A percentile compares a stretch with the other conserved stretches of the same genome.
Evolutionary conservation across 2,888 invertebrate genomes (phyloP).

Genomic region (Scelioninae gen. 1): DNA sequence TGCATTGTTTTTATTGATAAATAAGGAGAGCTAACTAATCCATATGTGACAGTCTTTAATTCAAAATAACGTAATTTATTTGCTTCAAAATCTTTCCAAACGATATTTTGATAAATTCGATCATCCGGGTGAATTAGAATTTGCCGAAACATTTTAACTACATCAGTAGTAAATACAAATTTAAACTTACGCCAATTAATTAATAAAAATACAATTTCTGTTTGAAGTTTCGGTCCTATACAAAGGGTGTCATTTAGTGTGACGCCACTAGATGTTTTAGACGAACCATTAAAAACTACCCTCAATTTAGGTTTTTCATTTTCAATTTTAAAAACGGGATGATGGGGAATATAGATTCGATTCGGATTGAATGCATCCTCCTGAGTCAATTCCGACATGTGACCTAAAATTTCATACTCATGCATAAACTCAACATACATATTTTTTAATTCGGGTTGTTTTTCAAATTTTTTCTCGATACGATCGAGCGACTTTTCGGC

Average conservation of each 20-base stretch:
- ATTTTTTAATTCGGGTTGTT: neutral
- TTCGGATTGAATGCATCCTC: neutral
- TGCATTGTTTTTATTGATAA: neutral
- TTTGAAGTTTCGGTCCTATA: constrained; percentile 73
- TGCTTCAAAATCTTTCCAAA: constrained; percentile 69
- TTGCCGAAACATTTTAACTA: constrained; percentile 75
- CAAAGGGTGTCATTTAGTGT: too few relatives aligned
- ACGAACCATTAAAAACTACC: constrained; percentile 75
- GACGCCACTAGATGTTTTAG: constrained; percentile 62
- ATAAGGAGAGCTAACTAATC: neutral
- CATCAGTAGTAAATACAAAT: constrained; percentile 74
- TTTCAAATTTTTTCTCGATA: neutral
- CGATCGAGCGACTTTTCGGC: neutral
- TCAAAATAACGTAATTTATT: constrained; percentile 31
- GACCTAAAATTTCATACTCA: constrained; percentile 3
- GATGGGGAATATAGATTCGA: neutral
- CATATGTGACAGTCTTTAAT: constrained; percentile 71
- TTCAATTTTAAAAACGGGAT: constrained; percentile 23
- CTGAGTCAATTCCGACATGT: constrained; percentile 6
- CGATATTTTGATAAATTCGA: constrained; percentile 70
- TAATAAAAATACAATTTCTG: constrained; percentile 66
- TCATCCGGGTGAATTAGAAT: constrained; percentile 60
- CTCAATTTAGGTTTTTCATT: constrained; percentile 73
- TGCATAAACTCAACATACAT: constrained; percentile 18
- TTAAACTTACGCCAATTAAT: too few relatives aligned